Evolutionary conservation across 1,140 invertebrate genomes (phyloP), one percentile per base, ranked within the genome.

Genomic region (Meloidogyne floridensis): DNA sequence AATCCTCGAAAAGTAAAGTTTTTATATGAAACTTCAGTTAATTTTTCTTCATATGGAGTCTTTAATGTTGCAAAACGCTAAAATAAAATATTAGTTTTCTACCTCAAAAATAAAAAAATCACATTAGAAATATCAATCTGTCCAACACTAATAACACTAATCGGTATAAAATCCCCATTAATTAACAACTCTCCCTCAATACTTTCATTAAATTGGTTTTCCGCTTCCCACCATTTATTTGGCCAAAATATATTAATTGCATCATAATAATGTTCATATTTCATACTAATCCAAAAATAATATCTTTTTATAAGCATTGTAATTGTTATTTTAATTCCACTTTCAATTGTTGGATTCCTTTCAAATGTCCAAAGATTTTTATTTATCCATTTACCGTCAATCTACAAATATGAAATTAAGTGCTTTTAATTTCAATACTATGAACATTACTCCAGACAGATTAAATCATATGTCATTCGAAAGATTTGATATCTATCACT

Each of bases 141-240:
- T 65, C 59, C 59, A 18, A 65, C 59, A 65, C 59, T 65, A n/a
- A 65, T n/a, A n/a, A 65, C n/a, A 65, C 15, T 65, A n/a, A 65
- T 6, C n/a, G n/a, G n/a, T 65, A 18, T n/a, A 65, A 65, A 65
- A n/a, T 65, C 59, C 7, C 59, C 59, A n/a, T 65, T 11, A 65
- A 65, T 15, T 65, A 65, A 13, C 8, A 65, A 65, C n/a, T 65
- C n/a, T 5, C 15, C 59, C n/a, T 65, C 15, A 65, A 18, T 65
- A 65, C n/a, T 65, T 65, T 65, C 59, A n/a, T 65, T 65, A 65
- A 65, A 65, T 65, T n/a, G 59, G 7, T 65, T 65, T 18, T 65
- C 59, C 0, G n/a, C 8, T 65, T 65, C 7, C 59, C 59, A 65
- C 59, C 59, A 65, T 18, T 65, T n/a, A 4, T 65, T 18, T n/a